Evolutionary conservation across 2,888 invertebrate species (phyloP), one percentile per base, ranked within the genome.

Genomic region (Formica aserva): DNA sequence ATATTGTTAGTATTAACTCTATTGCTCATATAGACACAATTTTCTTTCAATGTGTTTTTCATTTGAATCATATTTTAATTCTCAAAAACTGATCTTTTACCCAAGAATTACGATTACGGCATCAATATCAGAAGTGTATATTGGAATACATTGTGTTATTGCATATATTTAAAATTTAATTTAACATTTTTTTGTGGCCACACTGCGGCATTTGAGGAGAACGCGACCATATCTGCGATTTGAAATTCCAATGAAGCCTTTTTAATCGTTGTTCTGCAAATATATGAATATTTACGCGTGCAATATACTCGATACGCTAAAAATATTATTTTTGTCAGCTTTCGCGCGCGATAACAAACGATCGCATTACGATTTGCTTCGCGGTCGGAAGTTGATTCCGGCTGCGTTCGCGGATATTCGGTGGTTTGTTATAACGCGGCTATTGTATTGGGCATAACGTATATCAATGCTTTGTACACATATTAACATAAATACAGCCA

Each of bases 401-500:
- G 72, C 78, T 60, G 35, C 32, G 55, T 71, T 57, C 78, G 22
- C 72, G 72, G 78, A 80, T 60, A 80, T 80, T 80, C 60, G 78
- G 72, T 15, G 72, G 78, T 72, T 80, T 72, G 72, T 72, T 80
- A 69, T 60, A 80, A 80, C 60, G 5, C 26, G 13, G 45, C 72
- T 45, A 80, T 80, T 80, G 78, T 80, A 60, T 72, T 6, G 60
- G 45, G 18, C 60, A 11, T 52, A 72, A 72, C 60, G 45, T 80
- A 60, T 72, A 80, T 60, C 78, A 45, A 78, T 78, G 72, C 78
- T 60, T 72, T 80, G 72, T 80, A 69, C n/a, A 3, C 29, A 55
- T 69, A 80, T 80, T 80, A 80, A 80, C 78, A 80, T 80, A 80
- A 80, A 80, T 78, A 78, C 45, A 60, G 71, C 15, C 41, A 18